phyloP scores from a whole-genome alignment of 2,888 invertebrate genomes.

The Tenthredo notha region DNA sequence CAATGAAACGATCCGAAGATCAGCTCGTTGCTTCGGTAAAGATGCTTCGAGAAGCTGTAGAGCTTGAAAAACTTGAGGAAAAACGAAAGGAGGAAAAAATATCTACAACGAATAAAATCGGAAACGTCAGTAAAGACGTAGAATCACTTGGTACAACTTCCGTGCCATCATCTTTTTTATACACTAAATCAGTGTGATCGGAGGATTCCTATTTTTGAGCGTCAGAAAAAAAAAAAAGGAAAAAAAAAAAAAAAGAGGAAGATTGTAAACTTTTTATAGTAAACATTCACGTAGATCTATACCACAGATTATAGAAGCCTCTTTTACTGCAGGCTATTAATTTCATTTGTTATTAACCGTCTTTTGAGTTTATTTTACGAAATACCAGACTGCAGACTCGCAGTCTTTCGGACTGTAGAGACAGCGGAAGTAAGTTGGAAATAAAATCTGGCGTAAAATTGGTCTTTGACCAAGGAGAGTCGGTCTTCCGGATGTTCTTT shows the following conservation, averaged over 20 bases:
- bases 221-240: no score
- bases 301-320: background rate
- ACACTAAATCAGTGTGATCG: background rate
- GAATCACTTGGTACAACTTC: background rate
- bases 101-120: background rate
- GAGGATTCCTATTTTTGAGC: background rate
- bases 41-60: slow-evolving; percentile 22
- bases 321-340: background rate
- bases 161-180: background rate
- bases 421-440: slow-evolving; percentile 42
- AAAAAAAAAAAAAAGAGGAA: background rate
- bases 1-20: slow-evolving; percentile 21
- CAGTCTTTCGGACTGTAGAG: background rate
- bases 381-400: background rate
- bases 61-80: slow-evolving; percentile 9
- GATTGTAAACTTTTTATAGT: background rate
- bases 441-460: slow-evolving; percentile 49
- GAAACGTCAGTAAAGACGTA: background rate
- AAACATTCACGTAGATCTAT: background rate
- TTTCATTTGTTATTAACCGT: background rate
- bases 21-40: background rate
- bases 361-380: background rate
- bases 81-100: background rate
- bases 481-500: background rate
- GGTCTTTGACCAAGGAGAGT: slow-evolving; percentile 9